Evolutionary conservation across 2,888 invertebrate species (phyloP).

Genomic region (Sisyra terminalis): DNA sequence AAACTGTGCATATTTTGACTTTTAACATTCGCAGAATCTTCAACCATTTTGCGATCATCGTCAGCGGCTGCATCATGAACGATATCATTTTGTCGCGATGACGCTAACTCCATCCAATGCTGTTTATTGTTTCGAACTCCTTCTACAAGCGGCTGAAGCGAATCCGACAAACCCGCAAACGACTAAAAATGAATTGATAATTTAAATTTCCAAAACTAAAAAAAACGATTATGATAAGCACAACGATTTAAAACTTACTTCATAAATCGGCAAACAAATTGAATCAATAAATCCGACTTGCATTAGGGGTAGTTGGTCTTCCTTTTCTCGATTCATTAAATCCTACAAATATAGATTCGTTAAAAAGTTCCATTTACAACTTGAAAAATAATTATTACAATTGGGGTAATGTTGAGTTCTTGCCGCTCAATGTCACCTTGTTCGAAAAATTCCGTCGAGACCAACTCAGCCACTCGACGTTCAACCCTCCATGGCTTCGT

Average conservation of each 20-base stretch:
- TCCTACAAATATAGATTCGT: constrained; percentile 36
- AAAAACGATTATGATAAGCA: too few species aligned
- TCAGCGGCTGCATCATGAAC: background rate
- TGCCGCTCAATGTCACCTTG: constrained; percentile 84
- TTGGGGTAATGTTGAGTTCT: constrained; percentile 79
- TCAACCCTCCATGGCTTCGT: constrained; percentile 91
- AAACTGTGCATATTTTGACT: too few species aligned
- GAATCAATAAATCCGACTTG: constrained; percentile 93
- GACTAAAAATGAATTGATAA: constrained; percentile 37
- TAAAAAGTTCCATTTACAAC: too few species aligned
- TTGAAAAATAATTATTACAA: too few species aligned
- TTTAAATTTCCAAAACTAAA: background rate
- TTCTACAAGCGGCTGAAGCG: constrained; percentile 63
- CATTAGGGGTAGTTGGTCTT: constrained; percentile 86
- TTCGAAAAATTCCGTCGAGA: constrained; percentile 84
- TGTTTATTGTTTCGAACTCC: constrained; percentile 67
- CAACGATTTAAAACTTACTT: constrained; percentile 37
- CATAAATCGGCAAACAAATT: constrained; percentile 85
- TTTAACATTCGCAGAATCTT: background rate
- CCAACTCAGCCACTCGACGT: constrained; percentile 78
- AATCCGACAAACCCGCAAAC: constrained; percentile 64
- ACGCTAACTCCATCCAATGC: constrained; percentile 69
- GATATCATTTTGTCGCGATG: constrained; percentile 8
- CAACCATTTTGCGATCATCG: background rate
- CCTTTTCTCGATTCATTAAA: constrained; percentile 90